Evolutionary conservation across 2,888 invertebrate species (phyloP).

Genomic region (Drosophila macrospina): DNA sequence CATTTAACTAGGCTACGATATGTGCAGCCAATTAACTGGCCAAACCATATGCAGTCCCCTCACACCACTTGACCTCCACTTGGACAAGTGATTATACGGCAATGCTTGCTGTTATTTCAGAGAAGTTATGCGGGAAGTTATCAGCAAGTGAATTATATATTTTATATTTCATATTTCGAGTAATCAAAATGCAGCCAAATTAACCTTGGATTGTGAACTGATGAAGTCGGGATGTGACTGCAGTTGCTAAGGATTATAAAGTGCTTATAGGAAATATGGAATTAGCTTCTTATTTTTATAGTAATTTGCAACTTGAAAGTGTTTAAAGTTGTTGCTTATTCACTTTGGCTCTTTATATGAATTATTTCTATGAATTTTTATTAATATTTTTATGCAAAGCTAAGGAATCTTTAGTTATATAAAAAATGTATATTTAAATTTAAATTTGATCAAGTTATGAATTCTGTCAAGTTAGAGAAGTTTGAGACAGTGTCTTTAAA

Average conservation of each 20-base stretch:
- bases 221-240: not conserved
- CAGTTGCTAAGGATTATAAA: not conserved
- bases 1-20: constrained; percentile 69
- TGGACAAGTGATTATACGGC: constrained; percentile 13
- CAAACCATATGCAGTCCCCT: constrained; percentile 1
- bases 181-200: not conserved
- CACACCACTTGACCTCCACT: constrained; percentile 2
- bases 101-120: constrained; percentile 59
- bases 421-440: no score
- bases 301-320: not conserved
- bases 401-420: no score
- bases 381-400: no score
- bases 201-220: not conserved
- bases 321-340: not conserved
- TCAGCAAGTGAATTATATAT: constrained; percentile 17
- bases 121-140: constrained; percentile 40
- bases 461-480: no score
- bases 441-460: no score
- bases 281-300: not conserved
- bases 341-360: no score
- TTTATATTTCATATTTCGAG: constrained; percentile 15
- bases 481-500: no score
- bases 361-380: no score
- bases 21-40: constrained; percentile 61
- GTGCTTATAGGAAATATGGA: not conserved